Base-by-base conservation (phyloP, 2,797 vertebrate species). In the Cryptoblepharus egeriae region DNA sequence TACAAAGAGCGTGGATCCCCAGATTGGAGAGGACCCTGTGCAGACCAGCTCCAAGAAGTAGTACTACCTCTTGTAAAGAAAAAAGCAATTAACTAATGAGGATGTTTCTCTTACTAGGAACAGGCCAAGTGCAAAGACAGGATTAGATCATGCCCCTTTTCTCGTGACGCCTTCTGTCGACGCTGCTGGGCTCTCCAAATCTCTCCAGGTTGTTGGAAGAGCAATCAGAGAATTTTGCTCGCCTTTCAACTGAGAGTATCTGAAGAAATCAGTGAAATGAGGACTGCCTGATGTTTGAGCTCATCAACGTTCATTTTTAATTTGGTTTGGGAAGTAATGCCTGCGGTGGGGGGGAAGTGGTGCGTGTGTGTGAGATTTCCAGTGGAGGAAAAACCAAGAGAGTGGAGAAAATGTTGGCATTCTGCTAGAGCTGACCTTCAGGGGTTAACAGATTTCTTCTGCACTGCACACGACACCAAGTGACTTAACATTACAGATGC, bases 51-150 rank as follows among this genome's bases (percentile, higher is more conserved):
- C 32, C 6, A 5, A 84, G 90, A 77, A 86, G 76, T 78, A 77
- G 69, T 61, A 72, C 93, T 94, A 94, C 95, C 94, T 92, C 89
- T n/a, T n/a, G n/a, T n/a, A n/a, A n/a, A n/a, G n/a, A 67, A 81
- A 91, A 94, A 91, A 91, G 85, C 89, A 95, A 95, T 94, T 95
- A 95, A 85, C 91, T 94, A 92, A 88, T 35, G 68, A 85, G 85
- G 81, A 77, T 39, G 78, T 83, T 89, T 92, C 85, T 91, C 90
- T 80, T 93, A 89, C 92, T 90, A 91, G 89, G 81, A 67, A 13
- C 63, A 60, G 37, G 67, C 65, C 82, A 84, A 84, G 18, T 81
- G 58, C 58, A 91, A 93, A 92, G 88, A 73, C 24, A 57, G 80
- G 85, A 90, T 88, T 81, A 93, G 89, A 92, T 90, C 49, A 79